Conservation (phyloP, 2,113 vertebrate genomes). For the Zosterops japonicus region DNA sequence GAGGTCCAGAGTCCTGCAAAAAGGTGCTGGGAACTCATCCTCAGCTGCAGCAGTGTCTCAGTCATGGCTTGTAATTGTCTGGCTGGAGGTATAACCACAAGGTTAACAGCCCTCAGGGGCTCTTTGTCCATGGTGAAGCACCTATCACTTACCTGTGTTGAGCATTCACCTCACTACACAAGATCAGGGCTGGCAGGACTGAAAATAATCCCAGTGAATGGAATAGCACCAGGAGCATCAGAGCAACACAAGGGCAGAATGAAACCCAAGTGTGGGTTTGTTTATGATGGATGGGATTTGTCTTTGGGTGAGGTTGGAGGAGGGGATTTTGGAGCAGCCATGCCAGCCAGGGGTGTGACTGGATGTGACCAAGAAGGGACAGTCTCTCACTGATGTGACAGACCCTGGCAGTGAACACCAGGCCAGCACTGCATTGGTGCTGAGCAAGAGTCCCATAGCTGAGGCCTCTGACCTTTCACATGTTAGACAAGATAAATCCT, state of each 20-base stretch:
- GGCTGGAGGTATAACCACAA: not conserved
- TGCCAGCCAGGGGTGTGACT: not conserved
- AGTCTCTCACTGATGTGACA: not conserved
- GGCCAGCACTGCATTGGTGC: not conserved
- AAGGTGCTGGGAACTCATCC: not conserved
- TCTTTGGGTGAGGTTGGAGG: not conserved
- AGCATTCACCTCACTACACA: not conserved
- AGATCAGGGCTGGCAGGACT: not conserved
- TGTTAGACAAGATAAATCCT: not conserved
- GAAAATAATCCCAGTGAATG: not conserved
- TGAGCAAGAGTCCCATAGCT: not conserved
- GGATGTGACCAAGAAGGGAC: not conserved
- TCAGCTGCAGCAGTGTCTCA: not conserved
- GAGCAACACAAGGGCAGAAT: not conserved
- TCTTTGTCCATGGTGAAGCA: not conserved
- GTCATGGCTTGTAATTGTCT: not conserved
- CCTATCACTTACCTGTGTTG: not conserved
- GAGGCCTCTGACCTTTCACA: not conserved
- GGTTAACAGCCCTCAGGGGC: too few relatives aligned
- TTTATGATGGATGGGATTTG: not conserved
- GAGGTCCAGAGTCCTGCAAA: not conserved
- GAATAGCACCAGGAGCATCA: not conserved
- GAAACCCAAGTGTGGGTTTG: not conserved
- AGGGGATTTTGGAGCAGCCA: not conserved
- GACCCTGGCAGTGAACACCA: not conserved